Conservation (phyloP, 2,113 vertebrate genomes). For the Grammomys surdaster region DNA sequence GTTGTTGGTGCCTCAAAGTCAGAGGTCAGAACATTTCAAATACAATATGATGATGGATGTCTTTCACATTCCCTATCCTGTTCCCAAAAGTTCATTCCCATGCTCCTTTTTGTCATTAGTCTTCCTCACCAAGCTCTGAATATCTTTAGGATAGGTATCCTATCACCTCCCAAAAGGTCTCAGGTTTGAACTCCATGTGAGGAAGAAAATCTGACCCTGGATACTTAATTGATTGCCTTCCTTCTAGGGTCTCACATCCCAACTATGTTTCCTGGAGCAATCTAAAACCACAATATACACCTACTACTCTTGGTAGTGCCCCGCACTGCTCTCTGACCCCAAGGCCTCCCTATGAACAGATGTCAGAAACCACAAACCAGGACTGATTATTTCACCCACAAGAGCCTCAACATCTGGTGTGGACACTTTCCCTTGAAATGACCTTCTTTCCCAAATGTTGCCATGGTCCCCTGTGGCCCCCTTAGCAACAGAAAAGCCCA, state of each 20-base stretch:
- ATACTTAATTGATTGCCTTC: not conserved
- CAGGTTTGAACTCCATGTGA: not conserved
- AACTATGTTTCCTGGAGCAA: not conserved
- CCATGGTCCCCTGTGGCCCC: not conserved
- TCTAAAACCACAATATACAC: not conserved
- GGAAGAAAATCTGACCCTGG: not conserved
- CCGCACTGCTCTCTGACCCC: not conserved
- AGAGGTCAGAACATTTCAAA: not conserved
- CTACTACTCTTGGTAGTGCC: not conserved
- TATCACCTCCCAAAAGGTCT: not conserved
- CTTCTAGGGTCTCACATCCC: not conserved
- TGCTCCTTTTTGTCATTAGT: not conserved
- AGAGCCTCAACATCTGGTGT: constrained; percentile 12
- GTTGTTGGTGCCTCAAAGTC: not conserved
- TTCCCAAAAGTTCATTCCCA: not conserved
- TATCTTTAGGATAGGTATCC: not conserved
- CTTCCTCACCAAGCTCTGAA: not conserved
- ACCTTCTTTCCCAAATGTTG: constrained; percentile 32
- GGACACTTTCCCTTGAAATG: not conserved
- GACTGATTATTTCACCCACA: not conserved
- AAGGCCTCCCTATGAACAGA: constrained; percentile 6
- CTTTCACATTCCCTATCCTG: not conserved
- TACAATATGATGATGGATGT: not conserved
- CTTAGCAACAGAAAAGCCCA: constrained; percentile 3
- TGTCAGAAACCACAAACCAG: constrained; percentile 37